These are phyloP conservation scores for Coronaproctus castanopsis DNA, from an alignment of 2,888 invertebrate genomes.

Conservation along the genomic window DNA sequence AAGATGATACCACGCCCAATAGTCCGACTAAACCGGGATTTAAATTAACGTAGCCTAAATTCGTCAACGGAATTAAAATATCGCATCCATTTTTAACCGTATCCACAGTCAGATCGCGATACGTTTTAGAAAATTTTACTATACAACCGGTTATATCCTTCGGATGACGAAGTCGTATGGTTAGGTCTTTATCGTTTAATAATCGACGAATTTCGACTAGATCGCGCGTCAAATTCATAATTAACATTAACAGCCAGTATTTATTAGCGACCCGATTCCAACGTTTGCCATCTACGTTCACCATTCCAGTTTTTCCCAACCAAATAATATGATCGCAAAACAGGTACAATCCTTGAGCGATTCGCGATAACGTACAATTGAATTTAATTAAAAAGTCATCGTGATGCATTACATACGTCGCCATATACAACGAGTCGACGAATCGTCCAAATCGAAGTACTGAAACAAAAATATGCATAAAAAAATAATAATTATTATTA, in stretches of 20 bases:
- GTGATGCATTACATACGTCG: conserved; percentile 48
- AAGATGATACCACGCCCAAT: conserved; percentile 58
- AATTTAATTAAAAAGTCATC: conserved; percentile 47
- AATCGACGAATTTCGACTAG: conserved; percentile 58
- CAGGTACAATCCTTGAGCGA: conserved; percentile 57
- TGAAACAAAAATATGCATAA: conserved; percentile 28
- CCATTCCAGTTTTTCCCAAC: conserved; percentile 51
- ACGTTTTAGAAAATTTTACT: conserved; percentile 20
- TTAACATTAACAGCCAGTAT: conserved; percentile 17
- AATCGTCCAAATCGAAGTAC: conserved; percentile 71
- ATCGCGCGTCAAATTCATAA: conserved; percentile 56
- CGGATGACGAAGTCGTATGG: conserved; percentile 7
- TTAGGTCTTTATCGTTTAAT: conserved; percentile 9
- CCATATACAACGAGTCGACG: conserved; percentile 55
- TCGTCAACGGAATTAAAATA: conserved; percentile 63
- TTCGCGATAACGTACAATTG: conserved; percentile 54
- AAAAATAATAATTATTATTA: conserved; percentile 21
- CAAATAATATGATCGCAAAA: conserved; percentile 73
- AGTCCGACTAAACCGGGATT: conserved; percentile 58
- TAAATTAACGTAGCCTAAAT: conserved; percentile 53
- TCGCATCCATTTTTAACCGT: conserved; percentile 71
- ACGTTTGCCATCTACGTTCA: conserved; percentile 45
- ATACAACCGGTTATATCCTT: conserved; percentile 2
- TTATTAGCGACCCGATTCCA: conserved; percentile 54
- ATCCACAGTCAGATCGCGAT: conserved; percentile 55